phyloP scores from a whole-genome alignment of 2,113 vertebrate genomes.

The Bos javanicus region DNA sequence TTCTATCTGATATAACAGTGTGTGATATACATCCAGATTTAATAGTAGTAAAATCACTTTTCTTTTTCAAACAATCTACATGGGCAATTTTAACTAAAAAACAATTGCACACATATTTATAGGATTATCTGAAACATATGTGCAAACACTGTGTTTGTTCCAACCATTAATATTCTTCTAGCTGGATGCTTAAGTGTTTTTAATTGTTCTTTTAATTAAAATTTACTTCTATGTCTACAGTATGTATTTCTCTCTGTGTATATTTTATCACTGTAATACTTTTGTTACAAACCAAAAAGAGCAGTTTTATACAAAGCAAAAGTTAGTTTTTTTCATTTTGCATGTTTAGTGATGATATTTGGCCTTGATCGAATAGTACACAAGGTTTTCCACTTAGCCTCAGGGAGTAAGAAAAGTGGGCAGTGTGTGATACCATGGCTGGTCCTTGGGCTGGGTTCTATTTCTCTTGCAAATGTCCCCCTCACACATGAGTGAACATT shows the following conservation, averaged over 20 bases:
- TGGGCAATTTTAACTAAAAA: slow-evolving; percentile 78
- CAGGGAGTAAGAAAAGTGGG: not conserved
- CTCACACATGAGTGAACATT: not conserved
- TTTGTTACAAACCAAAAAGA: not conserved
- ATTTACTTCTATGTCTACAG: not conserved
- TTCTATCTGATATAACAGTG: not conserved
- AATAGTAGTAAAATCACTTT: not conserved
- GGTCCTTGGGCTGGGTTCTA: not conserved
- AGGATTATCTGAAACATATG: slow-evolving; percentile 72
- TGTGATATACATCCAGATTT: slow-evolving; percentile 1
- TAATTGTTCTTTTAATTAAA: slow-evolving; percentile 22
- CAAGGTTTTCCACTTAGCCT: not conserved
- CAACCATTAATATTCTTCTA: not conserved
- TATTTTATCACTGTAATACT: not conserved
- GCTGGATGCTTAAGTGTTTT: not conserved
- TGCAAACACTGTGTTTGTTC: slow-evolving; percentile 55
- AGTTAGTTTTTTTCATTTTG: not conserved
- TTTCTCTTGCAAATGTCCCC: not conserved
- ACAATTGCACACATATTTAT: slow-evolving; percentile 70
- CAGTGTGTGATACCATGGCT: not conserved
- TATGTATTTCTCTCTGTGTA: not conserved
- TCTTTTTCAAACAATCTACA: slow-evolving; percentile 62
- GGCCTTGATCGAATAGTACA: not conserved
- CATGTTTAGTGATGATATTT: not conserved
- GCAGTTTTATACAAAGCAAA: not conserved